These are phyloP conservation scores for Sclerurus mexicanus DNA, from an alignment of 2,113 vertebrate species.

Conservation along the genomic window DNA sequence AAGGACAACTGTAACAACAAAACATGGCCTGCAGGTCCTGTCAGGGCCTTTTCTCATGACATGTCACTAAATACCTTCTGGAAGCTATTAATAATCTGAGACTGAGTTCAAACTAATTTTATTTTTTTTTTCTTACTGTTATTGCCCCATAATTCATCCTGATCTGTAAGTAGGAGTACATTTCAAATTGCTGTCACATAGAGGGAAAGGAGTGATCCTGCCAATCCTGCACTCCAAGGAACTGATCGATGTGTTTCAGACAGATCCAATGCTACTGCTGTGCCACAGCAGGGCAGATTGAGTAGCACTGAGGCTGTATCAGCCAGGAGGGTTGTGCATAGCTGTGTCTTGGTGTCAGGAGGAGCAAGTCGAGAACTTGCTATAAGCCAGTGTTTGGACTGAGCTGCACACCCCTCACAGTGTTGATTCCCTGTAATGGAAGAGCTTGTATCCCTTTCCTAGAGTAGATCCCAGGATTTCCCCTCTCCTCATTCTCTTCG, in stretches of 20 bases:
- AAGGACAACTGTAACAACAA: neutral
- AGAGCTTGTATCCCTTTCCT: neutral
- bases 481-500: neutral
- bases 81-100: neutral
- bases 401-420: neutral
- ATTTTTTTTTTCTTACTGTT: neutral
- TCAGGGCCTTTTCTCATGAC: neutral
- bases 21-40: neutral
- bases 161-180: neutral
- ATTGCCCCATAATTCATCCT: neutral
- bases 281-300: fast-evolving
- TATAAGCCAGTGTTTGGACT: neutral
- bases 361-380: neutral
- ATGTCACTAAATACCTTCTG: neutral
- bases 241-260: neutral
- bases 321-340: neutral
- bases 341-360: neutral
- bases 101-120: fast-evolving
- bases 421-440: neutral
- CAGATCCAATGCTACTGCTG: neutral
- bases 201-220: neutral
- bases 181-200: neutral
- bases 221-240: fast-evolving
- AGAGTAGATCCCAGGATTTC: neutral
- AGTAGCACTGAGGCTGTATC: neutral